Evolutionary conservation across 1,140 invertebrate species (phyloP).

Genomic region (Copidosoma floridanum): DNA sequence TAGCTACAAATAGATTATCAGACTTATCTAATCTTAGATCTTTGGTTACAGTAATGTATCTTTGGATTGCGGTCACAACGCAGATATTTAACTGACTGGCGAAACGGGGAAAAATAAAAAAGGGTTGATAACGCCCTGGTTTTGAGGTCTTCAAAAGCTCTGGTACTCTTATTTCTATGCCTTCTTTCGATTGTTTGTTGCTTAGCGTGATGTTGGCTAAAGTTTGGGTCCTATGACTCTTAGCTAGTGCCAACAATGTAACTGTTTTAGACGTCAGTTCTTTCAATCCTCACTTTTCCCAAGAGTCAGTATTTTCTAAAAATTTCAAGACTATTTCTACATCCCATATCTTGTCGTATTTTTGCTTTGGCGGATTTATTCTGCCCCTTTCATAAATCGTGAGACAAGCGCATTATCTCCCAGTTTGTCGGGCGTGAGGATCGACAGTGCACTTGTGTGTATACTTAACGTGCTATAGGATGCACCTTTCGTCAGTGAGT

Average conservation of each 20-base stretch:
- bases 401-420: constrained; percentile 25
- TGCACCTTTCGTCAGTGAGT: constrained; percentile 12
- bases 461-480: constrained; percentile 34
- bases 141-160: constrained; percentile 27
- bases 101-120: neutral
- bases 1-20: neutral
- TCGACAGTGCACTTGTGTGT: constrained; percentile 24
- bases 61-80: neutral
- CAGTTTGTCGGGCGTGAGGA: constrained; percentile 8
- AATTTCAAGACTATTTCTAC: constrained; percentile 31
- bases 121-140: neutral
- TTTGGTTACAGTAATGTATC: neutral
- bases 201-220: neutral
- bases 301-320: constrained; percentile 26
- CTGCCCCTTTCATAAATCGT: constrained; percentile 38
- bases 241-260: constrained; percentile 18
- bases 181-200: neutral
- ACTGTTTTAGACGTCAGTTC: constrained; percentile 29
- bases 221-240: neutral
- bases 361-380: constrained; percentile 31
- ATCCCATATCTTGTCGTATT: constrained; percentile 38
- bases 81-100: neutral
- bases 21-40: neutral
- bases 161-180: constrained; percentile 20
- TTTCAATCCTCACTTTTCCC: constrained; percentile 6